These are phyloP conservation scores for Apodemia duryi DNA, from an alignment of 2,888 invertebrate species.

Conservation along the genomic window DNA sequence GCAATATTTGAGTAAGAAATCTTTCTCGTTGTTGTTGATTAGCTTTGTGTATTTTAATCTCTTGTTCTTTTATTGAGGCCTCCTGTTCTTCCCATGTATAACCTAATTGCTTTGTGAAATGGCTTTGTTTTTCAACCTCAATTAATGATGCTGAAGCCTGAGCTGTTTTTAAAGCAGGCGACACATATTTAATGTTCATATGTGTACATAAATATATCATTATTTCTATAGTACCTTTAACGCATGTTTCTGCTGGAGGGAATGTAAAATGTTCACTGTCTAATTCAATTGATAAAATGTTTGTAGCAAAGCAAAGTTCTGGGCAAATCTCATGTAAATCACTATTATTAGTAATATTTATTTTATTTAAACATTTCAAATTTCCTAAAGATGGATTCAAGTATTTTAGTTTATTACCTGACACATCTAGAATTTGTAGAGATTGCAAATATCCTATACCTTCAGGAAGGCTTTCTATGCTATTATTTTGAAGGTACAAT, in stretches of 20 bases:
- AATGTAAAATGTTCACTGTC: constrained; percentile 81
- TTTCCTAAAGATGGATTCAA: constrained; percentile 82
- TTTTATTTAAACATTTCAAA: constrained; percentile 78
- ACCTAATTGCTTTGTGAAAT: constrained; percentile 50
- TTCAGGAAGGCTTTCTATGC: constrained; percentile 83
- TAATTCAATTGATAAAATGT: constrained; percentile 80
- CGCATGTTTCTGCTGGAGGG: constrained; percentile 81
- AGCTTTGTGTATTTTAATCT: constrained; percentile 81
- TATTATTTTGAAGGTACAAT: constrained; percentile 86
- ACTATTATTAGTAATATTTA: constrained; percentile 81
- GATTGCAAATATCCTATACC: constrained; percentile 81
- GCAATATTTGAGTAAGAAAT: constrained; percentile 70
- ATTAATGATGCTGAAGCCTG: constrained; percentile 48
- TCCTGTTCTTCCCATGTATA: constrained; percentile 81
- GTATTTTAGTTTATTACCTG: constrained; percentile 83
- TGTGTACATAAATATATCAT: constrained; percentile 80
- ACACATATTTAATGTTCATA: constrained; percentile 71
- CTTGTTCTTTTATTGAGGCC: constrained; percentile 81
- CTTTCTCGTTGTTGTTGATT: constrained; percentile 82
- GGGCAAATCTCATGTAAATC: constrained; percentile 80
- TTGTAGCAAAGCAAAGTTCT: constrained; percentile 82
- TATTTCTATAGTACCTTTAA: constrained; percentile 81
- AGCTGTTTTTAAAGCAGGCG: constrained; percentile 52
- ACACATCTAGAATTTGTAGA: constrained; percentile 84
- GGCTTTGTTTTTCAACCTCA: constrained; percentile 50